These are phyloP conservation scores for Mesoligia furuncula DNA, from an alignment of 2,888 invertebrate species.

Conservation along the genomic window DNA sequence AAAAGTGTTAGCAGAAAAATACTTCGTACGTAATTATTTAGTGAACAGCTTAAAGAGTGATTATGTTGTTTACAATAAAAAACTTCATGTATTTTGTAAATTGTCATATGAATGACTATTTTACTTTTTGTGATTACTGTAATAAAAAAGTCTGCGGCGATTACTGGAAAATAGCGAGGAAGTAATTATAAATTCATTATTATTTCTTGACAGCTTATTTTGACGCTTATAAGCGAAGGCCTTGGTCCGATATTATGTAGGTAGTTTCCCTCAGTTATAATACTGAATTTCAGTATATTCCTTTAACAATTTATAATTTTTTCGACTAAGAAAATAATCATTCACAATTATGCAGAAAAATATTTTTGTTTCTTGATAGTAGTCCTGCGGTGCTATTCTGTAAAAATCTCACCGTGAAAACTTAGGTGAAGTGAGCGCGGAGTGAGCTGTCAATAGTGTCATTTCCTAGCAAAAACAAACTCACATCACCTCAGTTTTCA, in stretches of 20 bases:
- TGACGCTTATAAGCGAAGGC: neutral
- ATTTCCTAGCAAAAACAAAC: too few species aligned
- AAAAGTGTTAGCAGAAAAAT: neutral
- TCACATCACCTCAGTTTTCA: too few species aligned
- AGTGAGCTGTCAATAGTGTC: too few species aligned
- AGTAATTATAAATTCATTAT: constrained; percentile 39
- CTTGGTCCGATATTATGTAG: neutral
- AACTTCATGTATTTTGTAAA: neutral
- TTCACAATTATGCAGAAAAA: neutral
- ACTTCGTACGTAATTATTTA: neutral
- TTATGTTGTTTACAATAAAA: neutral
- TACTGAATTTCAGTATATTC: neutral
- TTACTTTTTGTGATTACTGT: constrained; percentile 34
- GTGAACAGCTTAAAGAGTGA: neutral
- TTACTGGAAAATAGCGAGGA: constrained; percentile 40
- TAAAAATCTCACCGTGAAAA: too few species aligned
- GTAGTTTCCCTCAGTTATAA: neutral
- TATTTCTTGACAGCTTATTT: constrained; percentile 31
- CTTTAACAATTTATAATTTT: neutral
- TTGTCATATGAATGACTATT: constrained; percentile 31
- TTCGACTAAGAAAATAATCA: neutral
- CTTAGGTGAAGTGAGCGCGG: too few species aligned
- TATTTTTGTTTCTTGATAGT: neutral
- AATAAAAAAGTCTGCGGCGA: constrained; percentile 29
- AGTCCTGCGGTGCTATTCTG: too few species aligned